A percentile compares a stretch with the other conserved stretches of the same genome.
Conservation (phyloP, 2,797 vertebrate species). For the Choloepus didactylus region DNA sequence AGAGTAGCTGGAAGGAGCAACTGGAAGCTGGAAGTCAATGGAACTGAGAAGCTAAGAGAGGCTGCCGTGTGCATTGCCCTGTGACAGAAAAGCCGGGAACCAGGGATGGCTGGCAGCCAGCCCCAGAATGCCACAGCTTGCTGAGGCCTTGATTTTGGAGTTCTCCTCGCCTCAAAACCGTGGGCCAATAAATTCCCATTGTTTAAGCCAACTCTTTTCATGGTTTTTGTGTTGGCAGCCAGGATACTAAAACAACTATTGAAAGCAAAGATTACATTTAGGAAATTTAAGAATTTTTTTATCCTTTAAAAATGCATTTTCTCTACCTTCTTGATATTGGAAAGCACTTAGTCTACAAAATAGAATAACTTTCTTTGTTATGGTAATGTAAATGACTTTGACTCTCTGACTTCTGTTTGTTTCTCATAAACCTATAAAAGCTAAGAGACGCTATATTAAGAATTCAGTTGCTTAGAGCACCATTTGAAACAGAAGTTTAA, state of each 20-base stretch:
- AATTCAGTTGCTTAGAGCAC: not conserved
- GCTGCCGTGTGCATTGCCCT: too few relatives aligned
- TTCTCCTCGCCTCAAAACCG: too few relatives aligned
- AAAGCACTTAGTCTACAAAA: not conserved
- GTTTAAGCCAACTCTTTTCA: too few relatives aligned
- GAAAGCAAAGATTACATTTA: not conserved
- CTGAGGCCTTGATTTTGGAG: too few relatives aligned
- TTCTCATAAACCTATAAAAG: not conserved
- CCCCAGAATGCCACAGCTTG: too few relatives aligned
- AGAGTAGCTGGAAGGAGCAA: too few relatives aligned
- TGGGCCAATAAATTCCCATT: too few relatives aligned
- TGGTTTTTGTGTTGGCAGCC: too few relatives aligned
- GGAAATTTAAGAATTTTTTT: not conserved
- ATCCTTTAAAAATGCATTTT: not conserved
- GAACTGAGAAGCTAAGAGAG: too few relatives aligned
- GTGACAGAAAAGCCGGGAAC: too few relatives aligned
- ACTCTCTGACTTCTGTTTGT: not conserved
- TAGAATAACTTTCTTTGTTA: not conserved
- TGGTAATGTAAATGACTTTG: not conserved
- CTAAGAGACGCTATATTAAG: not conserved
- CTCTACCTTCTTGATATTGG: not conserved
- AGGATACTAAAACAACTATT: not conserved
- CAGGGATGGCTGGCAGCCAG: too few relatives aligned
- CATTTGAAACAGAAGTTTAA: not conserved
- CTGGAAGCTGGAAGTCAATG: too few relatives aligned